Base-by-base conservation (phyloP, 2,797 vertebrate genomes). In the Leontopithecus rosalia region DNA sequence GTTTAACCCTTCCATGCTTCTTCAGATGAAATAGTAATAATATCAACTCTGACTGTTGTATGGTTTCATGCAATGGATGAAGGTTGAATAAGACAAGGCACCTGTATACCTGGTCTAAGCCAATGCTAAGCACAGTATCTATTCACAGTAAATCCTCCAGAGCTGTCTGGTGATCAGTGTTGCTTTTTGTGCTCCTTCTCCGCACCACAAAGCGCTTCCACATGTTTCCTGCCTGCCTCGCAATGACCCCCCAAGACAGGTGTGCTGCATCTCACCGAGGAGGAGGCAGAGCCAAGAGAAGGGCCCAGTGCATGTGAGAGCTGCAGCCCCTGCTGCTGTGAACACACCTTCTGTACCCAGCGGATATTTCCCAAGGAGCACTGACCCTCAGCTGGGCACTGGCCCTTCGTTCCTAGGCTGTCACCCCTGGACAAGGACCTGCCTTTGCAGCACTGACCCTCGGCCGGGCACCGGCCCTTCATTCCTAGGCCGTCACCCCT, bases 121-220 rank as follows among this genome's bases (percentile, higher is more conserved):
- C 41, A 15, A 4, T 50, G 7, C 7, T 20, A 22, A 26, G 64
- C 43, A 9, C 11, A 4, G 12, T 2, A 0, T 64, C 22, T 30
- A 3, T 70, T 19, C 33, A 20, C 0, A 33, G 48, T 22, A 43
- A 55, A 50, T 7, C 50, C 39, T 17, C 75, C n/a, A 0, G 2
- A 30, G 33, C 50, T 14, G 17, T n/a, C 7, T 0, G 4, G 26
- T 52, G 13, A 3, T 10, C 14, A 50, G 26, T 2, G 26, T 28
- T 41, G 36, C 55, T 55, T 24, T 50, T 33, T 8, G 43, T 19
- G 26, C 26, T n/a, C 4, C 22, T 57, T 14, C 58, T 26, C 26
- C 43, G 19, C 15, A n/a, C 55, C 36, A 15, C 36, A 0, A 33
- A 79, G 39, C 5, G 1, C 50, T 50, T 20, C 30, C 17, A 2